These are phyloP conservation scores for Ptiloglossa arizonensis DNA, from an alignment of 1,140 invertebrate species.

Conservation along the genomic window DNA sequence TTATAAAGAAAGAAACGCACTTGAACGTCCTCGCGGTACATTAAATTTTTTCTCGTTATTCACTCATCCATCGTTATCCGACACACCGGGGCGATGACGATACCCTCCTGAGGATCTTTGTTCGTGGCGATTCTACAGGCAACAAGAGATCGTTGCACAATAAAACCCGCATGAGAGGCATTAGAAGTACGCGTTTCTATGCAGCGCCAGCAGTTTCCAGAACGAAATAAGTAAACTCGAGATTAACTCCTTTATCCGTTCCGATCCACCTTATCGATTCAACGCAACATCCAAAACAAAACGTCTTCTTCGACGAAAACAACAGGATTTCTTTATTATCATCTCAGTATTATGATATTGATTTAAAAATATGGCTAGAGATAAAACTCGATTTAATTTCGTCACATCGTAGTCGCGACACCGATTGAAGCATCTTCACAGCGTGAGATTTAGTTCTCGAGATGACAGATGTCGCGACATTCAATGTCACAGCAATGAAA, in stretches of 20 bases:
- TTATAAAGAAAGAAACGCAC: background rate
- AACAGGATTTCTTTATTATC: no score
- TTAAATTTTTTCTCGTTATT: conserved; percentile 39
- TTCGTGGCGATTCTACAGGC: conserved; percentile 56
- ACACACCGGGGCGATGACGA: conserved; percentile 33
- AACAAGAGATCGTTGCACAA: conserved; percentile 66
- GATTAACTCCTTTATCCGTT: conserved; percentile 29
- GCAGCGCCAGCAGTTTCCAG: conserved; percentile 45
- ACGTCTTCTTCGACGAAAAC: no score
- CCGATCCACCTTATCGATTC: background rate
- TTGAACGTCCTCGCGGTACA: background rate
- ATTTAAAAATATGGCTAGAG: no score
- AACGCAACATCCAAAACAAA: no score
- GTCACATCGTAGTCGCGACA: no score
- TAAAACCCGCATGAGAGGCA: conserved; percentile 63
- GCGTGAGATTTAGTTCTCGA: no score
- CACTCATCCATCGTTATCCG: conserved; percentile 23
- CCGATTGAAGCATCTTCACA: no score
- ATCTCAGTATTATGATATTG: no score
- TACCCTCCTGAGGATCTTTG: conserved; percentile 49
- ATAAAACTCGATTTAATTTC: no score
- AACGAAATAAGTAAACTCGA: conserved; percentile 33
- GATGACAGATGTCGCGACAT: no score
- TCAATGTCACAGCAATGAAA: no score
- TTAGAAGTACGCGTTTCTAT: conserved; percentile 50